A percentile compares a stretch with the other conserved stretches of the same genome.
phyloP scores from a whole-genome alignment of 2,888 invertebrate species.

The Oxytorus armatus region DNA sequence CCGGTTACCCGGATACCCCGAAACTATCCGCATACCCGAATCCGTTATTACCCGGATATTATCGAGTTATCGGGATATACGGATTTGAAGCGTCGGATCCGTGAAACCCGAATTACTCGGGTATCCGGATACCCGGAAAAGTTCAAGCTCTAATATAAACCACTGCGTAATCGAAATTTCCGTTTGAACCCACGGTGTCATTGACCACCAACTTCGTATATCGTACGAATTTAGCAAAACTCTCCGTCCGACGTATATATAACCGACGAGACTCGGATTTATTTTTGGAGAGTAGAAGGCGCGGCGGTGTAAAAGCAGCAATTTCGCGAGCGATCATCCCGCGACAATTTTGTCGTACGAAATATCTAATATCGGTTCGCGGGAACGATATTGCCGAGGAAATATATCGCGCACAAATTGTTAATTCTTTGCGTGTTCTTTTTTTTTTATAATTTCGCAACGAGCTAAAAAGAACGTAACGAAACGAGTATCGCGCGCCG shows the following conservation, averaged over 20 bases:
- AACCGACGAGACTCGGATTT: not conserved
- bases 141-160: not conserved
- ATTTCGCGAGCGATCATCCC: constrained; percentile 24
- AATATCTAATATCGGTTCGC: not conserved
- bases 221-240: constrained; percentile 35
- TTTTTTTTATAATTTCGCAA: constrained; percentile 7
- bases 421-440: constrained; percentile 29
- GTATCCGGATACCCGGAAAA: no score
- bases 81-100: no score
- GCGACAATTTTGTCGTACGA: constrained; percentile 11
- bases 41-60: no score
- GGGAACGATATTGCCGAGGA: not conserved
- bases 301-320: not conserved
- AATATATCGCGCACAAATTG: not conserved
- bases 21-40: no score
- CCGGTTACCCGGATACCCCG: no score
- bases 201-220: constrained; percentile 38
- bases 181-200: constrained; percentile 34
- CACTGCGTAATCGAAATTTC: not conserved
- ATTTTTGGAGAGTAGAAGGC: not conserved
- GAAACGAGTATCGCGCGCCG: no score
- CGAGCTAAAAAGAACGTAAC: no score
- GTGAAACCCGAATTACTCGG: no score
- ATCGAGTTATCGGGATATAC: no score
- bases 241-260: constrained; percentile 13